Percentiles rank a stretch among this genome's conserved stretches.
These are phyloP conservation scores for Anser brachyrhynchus DNA, from an alignment of 2,113 vertebrate species.

Conservation along the genomic window DNA sequence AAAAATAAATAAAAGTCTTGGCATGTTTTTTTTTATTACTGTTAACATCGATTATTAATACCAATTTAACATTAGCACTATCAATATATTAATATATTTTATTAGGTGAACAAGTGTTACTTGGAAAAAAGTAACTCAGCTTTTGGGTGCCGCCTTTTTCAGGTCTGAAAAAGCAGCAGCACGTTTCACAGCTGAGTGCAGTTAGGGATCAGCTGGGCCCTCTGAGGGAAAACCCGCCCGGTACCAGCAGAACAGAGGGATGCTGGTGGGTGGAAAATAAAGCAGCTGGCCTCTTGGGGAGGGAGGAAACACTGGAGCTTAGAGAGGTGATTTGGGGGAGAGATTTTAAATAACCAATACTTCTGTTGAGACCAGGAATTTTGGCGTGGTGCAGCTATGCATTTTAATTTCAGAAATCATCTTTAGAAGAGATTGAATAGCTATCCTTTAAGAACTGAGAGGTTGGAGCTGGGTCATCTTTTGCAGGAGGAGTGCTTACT, in stretches of 20 bases:
- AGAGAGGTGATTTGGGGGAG: neutral
- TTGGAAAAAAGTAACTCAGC: neutral
- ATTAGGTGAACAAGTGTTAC: neutral
- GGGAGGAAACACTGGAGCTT: neutral
- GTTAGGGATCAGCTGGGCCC: neutral
- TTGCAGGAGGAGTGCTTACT: neutral
- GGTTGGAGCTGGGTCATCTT: neutral
- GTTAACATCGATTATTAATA: too few relatives aligned
- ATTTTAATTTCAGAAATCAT: neutral
- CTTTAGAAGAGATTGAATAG: neutral
- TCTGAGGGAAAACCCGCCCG: neutral
- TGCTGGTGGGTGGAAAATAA: neutral
- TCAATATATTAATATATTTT: neutral
- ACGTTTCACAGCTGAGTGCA: neutral
- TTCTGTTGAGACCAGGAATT: neutral
- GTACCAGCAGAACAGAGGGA: neutral
- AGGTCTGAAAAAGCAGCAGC: neutral
- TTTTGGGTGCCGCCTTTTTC: neutral
- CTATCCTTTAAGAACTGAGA: neutral
- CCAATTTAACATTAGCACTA: too few relatives aligned
- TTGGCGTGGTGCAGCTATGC: too few relatives aligned
- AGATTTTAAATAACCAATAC: neutral
- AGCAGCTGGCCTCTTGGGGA: neutral
- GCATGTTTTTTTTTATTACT: too few relatives aligned
- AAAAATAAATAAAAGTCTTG: neutral